These are phyloP conservation scores for Mimachlamys varia DNA, from an alignment of 2,888 invertebrate species.

Conservation along the genomic window DNA sequence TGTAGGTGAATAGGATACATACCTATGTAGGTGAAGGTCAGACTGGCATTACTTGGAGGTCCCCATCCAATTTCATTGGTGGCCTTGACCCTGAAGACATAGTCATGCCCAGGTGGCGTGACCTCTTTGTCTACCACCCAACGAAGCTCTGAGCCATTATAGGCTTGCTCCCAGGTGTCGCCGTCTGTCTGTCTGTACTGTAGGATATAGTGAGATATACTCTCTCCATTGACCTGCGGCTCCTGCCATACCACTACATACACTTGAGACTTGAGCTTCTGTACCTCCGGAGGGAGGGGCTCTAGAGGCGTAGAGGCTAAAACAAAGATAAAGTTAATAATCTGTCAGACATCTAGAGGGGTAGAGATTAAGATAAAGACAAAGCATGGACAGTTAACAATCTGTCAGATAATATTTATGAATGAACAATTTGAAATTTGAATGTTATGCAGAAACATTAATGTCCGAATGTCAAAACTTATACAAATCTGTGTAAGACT, in stretches of 20 bases:
- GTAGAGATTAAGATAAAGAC: constrained; percentile 78
- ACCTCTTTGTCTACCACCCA: constrained; percentile 88
- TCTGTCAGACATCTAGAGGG: constrained; percentile 87
- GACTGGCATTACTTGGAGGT: constrained; percentile 87
- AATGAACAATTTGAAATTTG: background rate
- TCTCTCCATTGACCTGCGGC: constrained; percentile 89
- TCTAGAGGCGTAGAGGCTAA: constrained; percentile 86
- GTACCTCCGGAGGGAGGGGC: constrained; percentile 90
- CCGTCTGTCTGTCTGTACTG: constrained; percentile 83
- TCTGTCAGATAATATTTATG: background rate
- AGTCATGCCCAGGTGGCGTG: constrained; percentile 85
- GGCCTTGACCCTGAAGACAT: constrained; percentile 89
- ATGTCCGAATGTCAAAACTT: background rate
- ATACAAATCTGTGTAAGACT: background rate
- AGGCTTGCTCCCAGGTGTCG: constrained; percentile 73
- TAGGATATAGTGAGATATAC: constrained; percentile 88
- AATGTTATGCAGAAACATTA: no score
- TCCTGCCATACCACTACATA: constrained; percentile 89
- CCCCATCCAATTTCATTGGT: constrained; percentile 93
- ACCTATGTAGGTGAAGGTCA: constrained; percentile 82
- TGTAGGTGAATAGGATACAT: constrained; percentile 47
- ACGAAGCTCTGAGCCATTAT: constrained; percentile 85
- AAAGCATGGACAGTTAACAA: background rate
- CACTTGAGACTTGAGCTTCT: constrained; percentile 87
- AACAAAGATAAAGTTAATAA: background rate